phyloP scores from a whole-genome alignment of 2,888 invertebrate species.

The Agonopterix arenella region DNA sequence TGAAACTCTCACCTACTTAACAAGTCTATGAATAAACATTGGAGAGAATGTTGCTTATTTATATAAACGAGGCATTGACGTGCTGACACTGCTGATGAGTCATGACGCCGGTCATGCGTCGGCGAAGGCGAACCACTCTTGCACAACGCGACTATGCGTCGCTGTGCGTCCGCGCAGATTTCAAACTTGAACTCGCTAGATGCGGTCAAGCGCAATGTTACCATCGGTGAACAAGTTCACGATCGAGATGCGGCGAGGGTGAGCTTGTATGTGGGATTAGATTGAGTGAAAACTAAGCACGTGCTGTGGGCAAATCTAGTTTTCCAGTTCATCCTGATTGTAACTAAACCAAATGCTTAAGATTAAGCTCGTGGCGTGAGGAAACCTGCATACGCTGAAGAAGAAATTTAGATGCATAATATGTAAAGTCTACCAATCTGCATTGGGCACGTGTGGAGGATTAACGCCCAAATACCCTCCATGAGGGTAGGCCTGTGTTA shows the following conservation, averaged over 20 bases:
- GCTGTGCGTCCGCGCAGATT: slow-evolving; percentile 28
- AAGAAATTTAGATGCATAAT: no score
- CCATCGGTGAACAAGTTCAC: slow-evolving; percentile 8
- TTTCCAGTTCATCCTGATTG: no score
- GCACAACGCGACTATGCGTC: slow-evolving; percentile 30
- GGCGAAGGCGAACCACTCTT: slow-evolving; percentile 27
- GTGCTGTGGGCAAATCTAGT: no score
- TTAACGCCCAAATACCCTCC: no score
- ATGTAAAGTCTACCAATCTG: no score
- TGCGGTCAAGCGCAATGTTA: slow-evolving; percentile 56
- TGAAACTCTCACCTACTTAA: slow-evolving; percentile 34
- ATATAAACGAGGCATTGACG: slow-evolving; percentile 55
- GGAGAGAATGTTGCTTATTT: slow-evolving; percentile 43
- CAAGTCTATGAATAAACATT: slow-evolving; percentile 49
- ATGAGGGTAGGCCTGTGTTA: no score
- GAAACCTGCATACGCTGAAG: no score
- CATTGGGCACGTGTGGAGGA: no score
- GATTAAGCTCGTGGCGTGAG: no score
- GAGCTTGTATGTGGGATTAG: neutral
- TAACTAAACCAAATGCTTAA: no score
- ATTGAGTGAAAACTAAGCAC: no score
- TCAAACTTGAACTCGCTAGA: slow-evolving; percentile 54
- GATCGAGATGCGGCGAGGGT: slow-evolving; percentile 3
- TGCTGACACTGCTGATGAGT: slow-evolving; percentile 58
- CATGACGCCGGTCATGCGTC: slow-evolving; percentile 41